These are phyloP conservation scores for Drosophila malerkotliana DNA, from an alignment of 1,140 invertebrate species.

Conservation along the genomic window DNA sequence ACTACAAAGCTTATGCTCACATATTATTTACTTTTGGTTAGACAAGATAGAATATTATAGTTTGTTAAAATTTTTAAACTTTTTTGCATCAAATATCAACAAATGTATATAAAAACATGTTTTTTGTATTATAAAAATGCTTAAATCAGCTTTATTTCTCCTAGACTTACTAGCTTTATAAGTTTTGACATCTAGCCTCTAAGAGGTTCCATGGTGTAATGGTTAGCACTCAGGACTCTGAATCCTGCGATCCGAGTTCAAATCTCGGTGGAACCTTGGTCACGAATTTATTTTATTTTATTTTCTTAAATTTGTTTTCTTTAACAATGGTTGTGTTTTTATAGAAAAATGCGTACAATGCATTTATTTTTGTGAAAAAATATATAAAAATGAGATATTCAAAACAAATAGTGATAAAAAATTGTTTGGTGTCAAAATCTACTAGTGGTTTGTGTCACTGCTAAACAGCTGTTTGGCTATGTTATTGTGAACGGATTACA, in stretches of 20 bases:
- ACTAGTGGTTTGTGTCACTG: neutral
- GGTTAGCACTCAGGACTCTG: constrained; percentile 96
- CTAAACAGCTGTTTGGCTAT: neutral
- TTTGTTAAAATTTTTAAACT: too few relatives aligned
- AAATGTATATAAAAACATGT: neutral
- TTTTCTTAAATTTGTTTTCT: neutral
- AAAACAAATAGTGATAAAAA: neutral
- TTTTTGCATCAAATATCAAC: too few relatives aligned
- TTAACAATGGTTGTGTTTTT: neutral
- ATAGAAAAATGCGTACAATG: neutral
- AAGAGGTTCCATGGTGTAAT: constrained; percentile 90
- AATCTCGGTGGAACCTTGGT: constrained; percentile 87
- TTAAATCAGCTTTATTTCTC: neutral
- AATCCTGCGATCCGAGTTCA: constrained; percentile 95
- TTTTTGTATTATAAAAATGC: neutral
- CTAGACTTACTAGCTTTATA: neutral
- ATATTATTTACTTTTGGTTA: neutral
- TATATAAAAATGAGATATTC: too few relatives aligned
- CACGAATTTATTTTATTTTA: neutral
- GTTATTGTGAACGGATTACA: neutral
- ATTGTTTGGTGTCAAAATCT: neutral
- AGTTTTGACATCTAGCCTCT: neutral
- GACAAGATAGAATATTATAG: neutral
- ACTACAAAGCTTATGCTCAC: neutral
- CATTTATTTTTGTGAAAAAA: too few relatives aligned